phyloP scores from a whole-genome alignment of 2,797 vertebrate species.

The Alcedo quadribrachys region DNA sequence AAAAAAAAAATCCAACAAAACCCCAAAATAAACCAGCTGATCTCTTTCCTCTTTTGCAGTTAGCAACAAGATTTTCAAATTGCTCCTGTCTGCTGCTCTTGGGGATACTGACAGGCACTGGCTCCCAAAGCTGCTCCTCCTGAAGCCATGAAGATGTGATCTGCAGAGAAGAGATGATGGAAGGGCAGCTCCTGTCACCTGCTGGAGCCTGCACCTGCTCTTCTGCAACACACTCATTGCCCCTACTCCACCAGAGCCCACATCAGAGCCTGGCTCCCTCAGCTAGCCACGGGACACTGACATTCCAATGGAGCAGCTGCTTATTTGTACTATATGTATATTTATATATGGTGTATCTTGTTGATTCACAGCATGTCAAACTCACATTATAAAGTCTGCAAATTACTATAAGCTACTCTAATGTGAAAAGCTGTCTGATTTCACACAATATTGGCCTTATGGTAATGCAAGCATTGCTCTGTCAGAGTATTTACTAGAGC shows the following conservation, averaged over 20 bases:
- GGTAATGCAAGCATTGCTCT: conserved; percentile 49
- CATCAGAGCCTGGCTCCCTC: neutral
- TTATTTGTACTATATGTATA: neutral
- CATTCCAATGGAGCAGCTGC: neutral
- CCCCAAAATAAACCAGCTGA: too few species aligned
- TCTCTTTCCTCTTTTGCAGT: neutral
- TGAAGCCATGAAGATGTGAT: neutral
- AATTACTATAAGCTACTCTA: conserved; percentile 52
- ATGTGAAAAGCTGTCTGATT: conserved; percentile 57
- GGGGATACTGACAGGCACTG: neutral
- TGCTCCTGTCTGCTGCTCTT: neutral
- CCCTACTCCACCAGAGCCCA: neutral
- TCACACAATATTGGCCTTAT: conserved; percentile 38
- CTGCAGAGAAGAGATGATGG: neutral
- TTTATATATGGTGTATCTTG: neutral
- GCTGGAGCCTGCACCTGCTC: neutral
- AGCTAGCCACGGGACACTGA: neutral
- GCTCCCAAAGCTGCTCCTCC: neutral
- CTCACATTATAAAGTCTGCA: conserved; percentile 56
- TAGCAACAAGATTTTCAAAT: neutral
- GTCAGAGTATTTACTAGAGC: conserved; percentile 45
- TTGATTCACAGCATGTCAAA: conserved; percentile 69
- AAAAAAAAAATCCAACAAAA: neutral
- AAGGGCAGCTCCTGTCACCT: neutral
- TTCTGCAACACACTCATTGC: neutral